Evolutionary conservation across 2,888 invertebrate genomes (phyloP).

Genomic region (Aricia artaxerxes): DNA sequence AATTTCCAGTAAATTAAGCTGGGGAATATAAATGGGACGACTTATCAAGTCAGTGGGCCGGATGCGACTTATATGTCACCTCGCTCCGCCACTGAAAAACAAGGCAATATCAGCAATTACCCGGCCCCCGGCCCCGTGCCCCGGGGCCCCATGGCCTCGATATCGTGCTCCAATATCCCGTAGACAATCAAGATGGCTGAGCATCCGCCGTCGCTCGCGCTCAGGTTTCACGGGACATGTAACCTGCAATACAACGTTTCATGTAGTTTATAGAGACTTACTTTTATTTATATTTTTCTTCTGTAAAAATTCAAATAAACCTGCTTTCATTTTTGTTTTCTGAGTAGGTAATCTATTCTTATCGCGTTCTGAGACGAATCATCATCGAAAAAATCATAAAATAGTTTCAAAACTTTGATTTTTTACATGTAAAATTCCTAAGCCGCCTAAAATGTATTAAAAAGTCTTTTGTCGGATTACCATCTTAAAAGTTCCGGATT

Average conservation of each 20-base stretch:
- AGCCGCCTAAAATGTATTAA: neutral
- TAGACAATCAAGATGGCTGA: conserved; percentile 69
- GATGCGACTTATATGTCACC: conserved; percentile 21
- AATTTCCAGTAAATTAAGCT: neutral
- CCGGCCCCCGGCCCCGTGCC: conserved; percentile 41
- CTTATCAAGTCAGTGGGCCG: conserved; percentile 28
- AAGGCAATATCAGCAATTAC: conserved; percentile 61
- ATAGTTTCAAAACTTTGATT: no score
- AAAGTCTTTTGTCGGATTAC: neutral
- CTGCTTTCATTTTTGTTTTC: no score
- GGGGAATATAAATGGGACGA: conserved; percentile 26
- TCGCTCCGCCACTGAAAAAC: conserved; percentile 43
- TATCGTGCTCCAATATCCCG: conserved; percentile 52
- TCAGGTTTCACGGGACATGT: conserved; percentile 39
- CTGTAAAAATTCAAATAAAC: no score
- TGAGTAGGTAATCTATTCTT: no score
- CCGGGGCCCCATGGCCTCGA: conserved; percentile 54
- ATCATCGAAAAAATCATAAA: neutral
- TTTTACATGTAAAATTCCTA: neutral
- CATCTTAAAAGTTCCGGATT: neutral
- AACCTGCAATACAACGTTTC: conserved; percentile 32
- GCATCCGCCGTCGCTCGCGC: conserved; percentile 57
- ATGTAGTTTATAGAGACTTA: neutral
- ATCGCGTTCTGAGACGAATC: no score
- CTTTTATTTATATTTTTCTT: no score